phyloP scores from a whole-genome alignment of 2,797 vertebrate genomes.

The Chaetodon trifasciatus region DNA sequence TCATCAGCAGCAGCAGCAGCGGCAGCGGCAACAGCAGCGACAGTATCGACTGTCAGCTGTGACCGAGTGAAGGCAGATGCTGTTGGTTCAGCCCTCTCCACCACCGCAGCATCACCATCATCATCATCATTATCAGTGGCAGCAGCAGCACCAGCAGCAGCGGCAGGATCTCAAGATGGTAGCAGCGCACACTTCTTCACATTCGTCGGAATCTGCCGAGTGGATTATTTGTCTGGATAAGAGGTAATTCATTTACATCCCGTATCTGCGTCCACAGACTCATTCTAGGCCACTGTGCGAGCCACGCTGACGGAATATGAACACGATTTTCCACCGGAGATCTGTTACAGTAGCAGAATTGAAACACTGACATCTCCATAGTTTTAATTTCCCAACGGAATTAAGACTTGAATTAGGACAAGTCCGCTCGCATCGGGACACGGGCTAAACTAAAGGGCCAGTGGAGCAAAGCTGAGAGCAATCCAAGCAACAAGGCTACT shows the following conservation, averaged over 20 bases:
- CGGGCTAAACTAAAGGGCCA: background rate
- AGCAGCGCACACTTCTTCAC: constrained; percentile 90
- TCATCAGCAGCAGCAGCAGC: constrained; percentile 6
- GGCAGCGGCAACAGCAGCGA: constrained; percentile 11
- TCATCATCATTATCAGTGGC: background rate
- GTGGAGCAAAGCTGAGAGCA: background rate
- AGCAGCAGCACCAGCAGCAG: constrained; percentile 38
- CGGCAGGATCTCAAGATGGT: constrained; percentile 90
- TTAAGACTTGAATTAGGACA: constrained; percentile 9
- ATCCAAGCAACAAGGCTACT: background rate
- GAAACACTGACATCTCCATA: constrained; percentile 17
- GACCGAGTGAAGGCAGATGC: constrained; percentile 51
- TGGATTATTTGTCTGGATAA: constrained; percentile 98
- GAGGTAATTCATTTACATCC: constrained; percentile 83
- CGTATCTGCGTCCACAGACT: background rate
- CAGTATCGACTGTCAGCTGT: constrained; percentile 24
- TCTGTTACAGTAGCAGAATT: constrained; percentile 18
- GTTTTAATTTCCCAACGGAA: constrained; percentile 42
- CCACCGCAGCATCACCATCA: constrained; percentile 35
- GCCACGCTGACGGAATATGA: background rate
- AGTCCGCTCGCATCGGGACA: background rate
- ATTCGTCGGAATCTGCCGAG: constrained; percentile 91
- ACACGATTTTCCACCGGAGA: background rate
- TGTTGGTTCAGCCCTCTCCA: constrained; percentile 48
- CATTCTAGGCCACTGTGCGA: background rate